Evolutionary conservation across 2,113 vertebrate genomes (phyloP), one percentile per base, ranked within the genome.

Genomic region (Nestor notabilis): DNA sequence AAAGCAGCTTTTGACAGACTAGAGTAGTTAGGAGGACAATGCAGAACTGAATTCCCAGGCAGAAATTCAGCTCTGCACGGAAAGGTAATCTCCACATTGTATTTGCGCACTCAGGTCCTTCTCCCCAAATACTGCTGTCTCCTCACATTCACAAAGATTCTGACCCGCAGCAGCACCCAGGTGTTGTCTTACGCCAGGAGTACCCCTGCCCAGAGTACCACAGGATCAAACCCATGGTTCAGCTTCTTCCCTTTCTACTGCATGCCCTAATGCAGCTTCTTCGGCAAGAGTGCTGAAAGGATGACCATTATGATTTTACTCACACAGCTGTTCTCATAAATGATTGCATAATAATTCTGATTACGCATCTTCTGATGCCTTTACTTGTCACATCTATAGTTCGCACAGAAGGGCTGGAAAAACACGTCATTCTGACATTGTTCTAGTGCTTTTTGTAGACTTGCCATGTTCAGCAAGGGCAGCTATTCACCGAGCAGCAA

Each of bases 401-500:
- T 61, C 21, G 39, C 39, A 66, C 47, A 89, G 58, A 56, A 91
- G 35, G 53, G 60, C 68, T 94, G 87, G 77, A 41, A 95, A 80
- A 78, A 58, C 65, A 63, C 77, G 80, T 41, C 70, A 44, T 71
- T 92, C 56, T 86, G 49, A 77, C 19, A 24, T 24, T 78, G 44
- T 74, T 74, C 78, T 77, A 64, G 81, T 46, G 63, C 52, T 87
- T 79, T 76, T 24, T 83, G 66, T 33, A 91, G 65, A 29, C 37
- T 82, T 89, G 56, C 85, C 31, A n/a, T 16, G 28, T 61, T 89
- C 72, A 85, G 75, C 81, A 74, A 55, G 50, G 87, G 71, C 89
- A 95, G 93, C 52, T 96, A 65, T 17, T 94, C 63, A 77, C 39
- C 91, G 79, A 85, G 69, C 71, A 94, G 80, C 52, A 85, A 58